Base-by-base conservation (phyloP, 92 coral and sea anemone species). In the Blastomussa wellsi region DNA sequence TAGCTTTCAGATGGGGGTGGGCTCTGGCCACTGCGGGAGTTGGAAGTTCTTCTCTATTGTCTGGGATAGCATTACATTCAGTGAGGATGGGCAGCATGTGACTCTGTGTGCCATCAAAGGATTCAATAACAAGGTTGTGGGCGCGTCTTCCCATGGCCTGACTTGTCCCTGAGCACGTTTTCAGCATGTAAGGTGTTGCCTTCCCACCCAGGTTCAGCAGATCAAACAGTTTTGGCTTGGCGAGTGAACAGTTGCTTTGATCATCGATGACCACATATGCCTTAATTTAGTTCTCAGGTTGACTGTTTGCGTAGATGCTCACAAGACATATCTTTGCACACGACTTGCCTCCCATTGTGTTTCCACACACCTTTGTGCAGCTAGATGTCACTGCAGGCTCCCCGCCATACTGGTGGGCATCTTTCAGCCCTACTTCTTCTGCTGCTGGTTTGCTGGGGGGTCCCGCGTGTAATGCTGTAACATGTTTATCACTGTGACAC, bases 271-370 rank as follows among this genome's bases (percentile, higher is more conserved):
- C 51, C 17, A 64, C 88, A 26, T 82, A 90, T 1, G 79, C 80
- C 24, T 65, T 78, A 15, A 81, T 47, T 41, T 84, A 84, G 37
- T 66, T 49, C 0, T 52, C 35, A 2, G 85, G 89, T 0, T 60
- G 75, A 11, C 68, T 17, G 0, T 3, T 35, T 0, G 3, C 1
- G 32, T 87, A 90, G 48, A 90, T 62, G 69, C 72, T 69, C 2
- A 82, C 93, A 0, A 64, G 87, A 20, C 88, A 90, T 36, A 90
- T 88, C 62, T 87, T 90, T 22, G 88, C 29, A 35, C 91, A 90
- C 11, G 93, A 90, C 35, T 42, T 74, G 33, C 86, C 39, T 29
- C 72, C 79, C 5, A 10, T 10, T 31, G 37, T 57, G 17, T 32
- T 67, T 16, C 77, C 75, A 31, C 91, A 82, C 22, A 90, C 53